Evolutionary conservation across 2,113 vertebrate species (phyloP).

Genomic region (Pollimyrus isidori): DNA sequence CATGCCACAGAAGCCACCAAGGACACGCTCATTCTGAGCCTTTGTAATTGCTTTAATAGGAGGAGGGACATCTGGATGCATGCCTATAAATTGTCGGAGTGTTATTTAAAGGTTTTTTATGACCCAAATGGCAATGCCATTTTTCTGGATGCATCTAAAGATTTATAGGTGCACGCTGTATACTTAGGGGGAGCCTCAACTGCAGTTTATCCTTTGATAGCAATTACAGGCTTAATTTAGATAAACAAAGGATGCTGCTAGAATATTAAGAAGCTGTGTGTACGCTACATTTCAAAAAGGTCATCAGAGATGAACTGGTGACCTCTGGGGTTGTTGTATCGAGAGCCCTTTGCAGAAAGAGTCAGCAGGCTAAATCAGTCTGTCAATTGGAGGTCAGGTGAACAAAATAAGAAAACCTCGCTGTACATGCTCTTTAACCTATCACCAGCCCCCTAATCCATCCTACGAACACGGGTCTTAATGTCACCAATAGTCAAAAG

Average conservation of each 20-base stretch:
- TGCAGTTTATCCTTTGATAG: slow-evolving; percentile 20
- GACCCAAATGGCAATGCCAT: background rate
- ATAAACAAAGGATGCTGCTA: slow-evolving; percentile 9
- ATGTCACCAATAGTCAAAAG: background rate
- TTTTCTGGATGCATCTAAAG: background rate
- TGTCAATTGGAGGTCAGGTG: slow-evolving; percentile 48
- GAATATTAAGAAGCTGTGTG: background rate
- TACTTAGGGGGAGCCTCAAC: background rate
- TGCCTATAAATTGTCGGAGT: slow-evolving; percentile 17
- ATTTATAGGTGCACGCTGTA: slow-evolving; percentile 4
- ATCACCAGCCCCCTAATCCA: slow-evolving; percentile 11
- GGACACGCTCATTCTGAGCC: slow-evolving; percentile 14
- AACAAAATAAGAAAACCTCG: background rate
- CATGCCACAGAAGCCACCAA: slow-evolving; percentile 29
- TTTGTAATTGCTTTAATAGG: slow-evolving; percentile 16
- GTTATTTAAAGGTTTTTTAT: slow-evolving; percentile 14
- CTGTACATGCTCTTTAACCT: slow-evolving; percentile 7
- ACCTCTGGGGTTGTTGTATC: background rate
- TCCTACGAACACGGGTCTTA: background rate
- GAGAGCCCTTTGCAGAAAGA: background rate
- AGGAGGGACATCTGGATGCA: slow-evolving; percentile 1
- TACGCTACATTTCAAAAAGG: background rate
- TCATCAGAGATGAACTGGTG: background rate
- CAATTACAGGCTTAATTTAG: slow-evolving; percentile 22
- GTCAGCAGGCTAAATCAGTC: slow-evolving; percentile 20